Conservation (phyloP, 2,113 vertebrate species). For the Conger conger region DNA sequence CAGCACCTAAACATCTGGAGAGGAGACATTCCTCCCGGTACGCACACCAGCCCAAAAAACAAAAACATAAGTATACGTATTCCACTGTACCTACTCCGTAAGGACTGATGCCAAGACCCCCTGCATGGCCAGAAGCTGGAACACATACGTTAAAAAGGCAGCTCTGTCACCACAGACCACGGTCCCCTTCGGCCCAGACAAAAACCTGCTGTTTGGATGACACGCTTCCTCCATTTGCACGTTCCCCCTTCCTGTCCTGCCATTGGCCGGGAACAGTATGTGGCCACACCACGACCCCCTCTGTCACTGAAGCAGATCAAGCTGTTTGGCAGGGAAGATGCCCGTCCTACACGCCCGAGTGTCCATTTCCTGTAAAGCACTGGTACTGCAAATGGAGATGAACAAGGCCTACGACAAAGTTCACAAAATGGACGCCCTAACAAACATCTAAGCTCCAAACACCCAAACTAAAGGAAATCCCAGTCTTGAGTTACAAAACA, state of each 20-base stretch:
- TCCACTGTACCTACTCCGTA: not conserved
- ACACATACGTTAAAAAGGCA: not conserved
- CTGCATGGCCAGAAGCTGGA: not conserved
- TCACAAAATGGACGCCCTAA: not conserved
- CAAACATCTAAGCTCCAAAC: not conserved
- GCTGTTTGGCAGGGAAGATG: too few relatives aligned
- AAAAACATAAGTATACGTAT: not conserved
- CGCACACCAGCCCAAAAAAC: not conserved
- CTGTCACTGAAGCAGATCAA: not conserved
- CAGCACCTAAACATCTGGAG: not conserved
- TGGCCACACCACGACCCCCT: not conserved
- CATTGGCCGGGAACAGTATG: not conserved
- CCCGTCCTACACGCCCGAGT: not conserved
- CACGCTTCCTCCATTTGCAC: not conserved
- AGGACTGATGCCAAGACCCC: not conserved
- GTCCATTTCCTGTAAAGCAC: not conserved
- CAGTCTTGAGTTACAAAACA: conserved; percentile 61
- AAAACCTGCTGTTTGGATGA: not conserved
- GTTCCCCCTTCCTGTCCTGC: not conserved
- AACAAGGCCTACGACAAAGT: not conserved
- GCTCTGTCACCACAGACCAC: not conserved
- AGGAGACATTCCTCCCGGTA: not conserved
- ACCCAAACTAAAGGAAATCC: conserved; percentile 42
- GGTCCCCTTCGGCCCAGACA: not conserved
- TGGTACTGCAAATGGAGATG: not conserved